phyloP scores from a whole-genome alignment of 2,888 invertebrate genomes.

The Carterocephalus palaemon region DNA sequence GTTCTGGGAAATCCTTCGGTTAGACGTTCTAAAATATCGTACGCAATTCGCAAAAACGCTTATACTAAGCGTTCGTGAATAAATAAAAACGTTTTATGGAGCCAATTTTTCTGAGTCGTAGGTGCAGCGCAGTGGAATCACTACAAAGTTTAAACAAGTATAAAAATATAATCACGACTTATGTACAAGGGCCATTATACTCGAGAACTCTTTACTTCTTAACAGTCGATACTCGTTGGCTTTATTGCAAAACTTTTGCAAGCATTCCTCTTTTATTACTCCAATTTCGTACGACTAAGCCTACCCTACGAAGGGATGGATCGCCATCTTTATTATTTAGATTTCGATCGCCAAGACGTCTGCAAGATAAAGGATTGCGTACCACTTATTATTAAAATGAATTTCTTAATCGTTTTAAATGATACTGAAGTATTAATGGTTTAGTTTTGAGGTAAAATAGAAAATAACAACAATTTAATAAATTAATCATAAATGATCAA shows the following conservation, averaged over 20 bases:
- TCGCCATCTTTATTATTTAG: conserved; percentile 75
- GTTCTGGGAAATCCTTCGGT: too few relatives aligned
- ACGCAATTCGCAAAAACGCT: conserved; percentile 12
- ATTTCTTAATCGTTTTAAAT: conserved; percentile 9
- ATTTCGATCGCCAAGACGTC: conserved; percentile 59
- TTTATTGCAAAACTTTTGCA: conserved; percentile 78
- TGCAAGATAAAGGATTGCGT: conserved; percentile 22
- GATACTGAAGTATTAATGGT: too few relatives aligned
- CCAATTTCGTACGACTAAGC: conserved; percentile 77
- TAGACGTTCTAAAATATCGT: too few relatives aligned
- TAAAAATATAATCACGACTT: conserved; percentile 40
- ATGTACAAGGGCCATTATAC: conserved; percentile 46
- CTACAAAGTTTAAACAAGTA: conserved; percentile 38
- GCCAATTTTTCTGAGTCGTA: conserved; percentile 22
- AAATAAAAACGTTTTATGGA: conserved; percentile 17
- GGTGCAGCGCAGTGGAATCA: conserved; percentile 26
- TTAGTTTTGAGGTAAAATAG: background rate
- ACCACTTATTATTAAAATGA: conserved; percentile 6
- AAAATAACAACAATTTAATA: background rate
- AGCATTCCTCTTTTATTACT: conserved; percentile 78
- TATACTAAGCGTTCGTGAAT: conserved; percentile 10
- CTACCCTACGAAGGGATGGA: conserved; percentile 58
- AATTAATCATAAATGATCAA: too few relatives aligned
- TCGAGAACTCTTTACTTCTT: conserved; percentile 74
- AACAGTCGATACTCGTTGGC: conserved; percentile 77